phyloP scores from a whole-genome alignment of 2,888 invertebrate species.

The Monochamus alternatus region DNA sequence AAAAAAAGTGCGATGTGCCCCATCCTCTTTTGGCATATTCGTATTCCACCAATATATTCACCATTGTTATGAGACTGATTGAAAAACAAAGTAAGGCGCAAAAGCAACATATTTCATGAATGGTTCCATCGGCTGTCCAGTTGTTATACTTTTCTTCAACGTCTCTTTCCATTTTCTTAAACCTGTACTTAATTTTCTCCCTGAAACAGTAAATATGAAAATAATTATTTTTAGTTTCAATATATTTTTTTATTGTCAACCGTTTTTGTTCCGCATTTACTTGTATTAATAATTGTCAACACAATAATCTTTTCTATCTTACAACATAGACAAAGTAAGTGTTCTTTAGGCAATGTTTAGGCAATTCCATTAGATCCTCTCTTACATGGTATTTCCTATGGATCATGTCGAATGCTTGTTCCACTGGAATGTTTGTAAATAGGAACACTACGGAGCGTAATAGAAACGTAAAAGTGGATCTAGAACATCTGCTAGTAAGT shows the following conservation, averaged over 20 bases:
- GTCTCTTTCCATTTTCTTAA: slow-evolving; percentile 48
- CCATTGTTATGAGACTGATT: slow-evolving; percentile 64
- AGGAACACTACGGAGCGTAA: no score
- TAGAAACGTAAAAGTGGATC: no score
- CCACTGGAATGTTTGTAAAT: no score
- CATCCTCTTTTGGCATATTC: slow-evolving; percentile 60
- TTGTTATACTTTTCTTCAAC: slow-evolving; percentile 56
- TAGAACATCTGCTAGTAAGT: no score
- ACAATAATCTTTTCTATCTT: no score
- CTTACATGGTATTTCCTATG: slow-evolving; percentile 8
- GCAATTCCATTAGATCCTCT: no score
- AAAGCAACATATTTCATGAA: slow-evolving; percentile 63
- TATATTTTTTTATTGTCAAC: background rate
- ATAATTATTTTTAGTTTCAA: background rate
- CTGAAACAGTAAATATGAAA: slow-evolving; percentile 53
- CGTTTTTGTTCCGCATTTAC: no score
- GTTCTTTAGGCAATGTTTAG: no score
- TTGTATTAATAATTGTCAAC: no score
- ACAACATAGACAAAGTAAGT: no score
- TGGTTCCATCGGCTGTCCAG: slow-evolving; percentile 61
- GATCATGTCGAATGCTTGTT: no score
- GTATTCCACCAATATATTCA: slow-evolving; percentile 66
- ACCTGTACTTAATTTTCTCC: slow-evolving; percentile 53
- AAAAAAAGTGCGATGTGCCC: slow-evolving; percentile 40
- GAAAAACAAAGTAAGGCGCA: slow-evolving; percentile 67